Conservation (phyloP, 2,797 vertebrate species). For the Aselliscus stoliczkanus region DNA sequence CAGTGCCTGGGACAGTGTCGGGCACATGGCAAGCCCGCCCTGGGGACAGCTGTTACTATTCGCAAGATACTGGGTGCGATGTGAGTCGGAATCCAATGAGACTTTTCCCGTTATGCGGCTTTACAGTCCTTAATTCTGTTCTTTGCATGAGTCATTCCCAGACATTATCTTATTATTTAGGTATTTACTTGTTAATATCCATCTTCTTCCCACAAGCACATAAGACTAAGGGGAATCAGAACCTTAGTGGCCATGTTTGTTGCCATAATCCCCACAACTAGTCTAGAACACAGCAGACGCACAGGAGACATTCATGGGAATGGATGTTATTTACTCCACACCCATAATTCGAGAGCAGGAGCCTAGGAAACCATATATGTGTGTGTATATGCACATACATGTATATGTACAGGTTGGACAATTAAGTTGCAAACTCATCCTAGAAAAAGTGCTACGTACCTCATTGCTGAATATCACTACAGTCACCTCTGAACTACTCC, state of each 20-base stretch:
- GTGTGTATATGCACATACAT: background rate
- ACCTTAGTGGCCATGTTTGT: background rate
- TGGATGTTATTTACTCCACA: too few species aligned
- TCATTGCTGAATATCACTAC: too few species aligned
- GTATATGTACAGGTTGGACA: background rate
- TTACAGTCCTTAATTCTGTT: background rate
- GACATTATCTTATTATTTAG: background rate
- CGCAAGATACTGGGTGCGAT: background rate
- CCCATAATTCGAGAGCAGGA: background rate
- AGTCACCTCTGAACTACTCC: too few species aligned
- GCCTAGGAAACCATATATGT: background rate
- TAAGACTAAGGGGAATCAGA: background rate
- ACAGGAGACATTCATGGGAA: background rate
- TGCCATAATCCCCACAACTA: too few species aligned
- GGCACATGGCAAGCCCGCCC: too few species aligned
- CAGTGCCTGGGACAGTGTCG: rapidly evolving
- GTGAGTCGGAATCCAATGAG: background rate
- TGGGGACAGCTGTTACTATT: too few species aligned
- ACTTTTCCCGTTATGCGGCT: background rate
- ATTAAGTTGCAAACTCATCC: too few species aligned
- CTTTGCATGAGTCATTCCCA: background rate
- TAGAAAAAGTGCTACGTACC: too few species aligned
- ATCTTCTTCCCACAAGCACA: background rate
- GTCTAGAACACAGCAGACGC: background rate
- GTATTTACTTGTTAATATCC: background rate